A percentile compares a stretch with the other conserved stretches of the same genome.
These are phyloP conservation scores for Acanthochromis polyacanthus DNA, from an alignment of 2,113 vertebrate genomes.

Conservation along the genomic window DNA sequence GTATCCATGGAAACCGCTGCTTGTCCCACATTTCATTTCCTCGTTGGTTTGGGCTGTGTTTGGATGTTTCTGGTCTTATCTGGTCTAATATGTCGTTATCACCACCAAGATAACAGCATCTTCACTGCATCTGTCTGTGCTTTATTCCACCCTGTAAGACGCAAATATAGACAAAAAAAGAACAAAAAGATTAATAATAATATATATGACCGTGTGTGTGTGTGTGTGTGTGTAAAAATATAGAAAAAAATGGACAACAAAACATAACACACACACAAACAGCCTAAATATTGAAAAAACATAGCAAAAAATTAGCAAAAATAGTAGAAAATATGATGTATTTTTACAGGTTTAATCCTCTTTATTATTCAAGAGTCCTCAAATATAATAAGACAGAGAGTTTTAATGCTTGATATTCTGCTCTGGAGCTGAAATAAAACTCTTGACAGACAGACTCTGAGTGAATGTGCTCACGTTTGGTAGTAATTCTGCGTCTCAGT, in stretches of 20 bases:
- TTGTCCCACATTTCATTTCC: too few species aligned
- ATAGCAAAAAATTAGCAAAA: too few species aligned
- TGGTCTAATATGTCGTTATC: conserved; percentile 18
- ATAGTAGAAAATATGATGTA: too few species aligned
- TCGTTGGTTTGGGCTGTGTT: too few species aligned
- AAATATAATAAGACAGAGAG: background rate
- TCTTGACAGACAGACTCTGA: conserved; percentile 10
- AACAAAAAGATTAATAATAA: too few species aligned
- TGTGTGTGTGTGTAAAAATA: too few species aligned
- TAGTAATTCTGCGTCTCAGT: conserved; percentile 53
- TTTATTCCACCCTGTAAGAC: background rate
- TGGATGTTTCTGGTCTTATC: background rate
- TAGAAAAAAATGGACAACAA: too few species aligned
- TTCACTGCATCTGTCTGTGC: background rate
- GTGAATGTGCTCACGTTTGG: conserved; percentile 1
- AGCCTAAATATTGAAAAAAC: too few species aligned
- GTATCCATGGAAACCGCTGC: too few species aligned
- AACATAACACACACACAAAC: too few species aligned
- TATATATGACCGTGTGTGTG: too few species aligned
- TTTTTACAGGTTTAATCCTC: background rate
- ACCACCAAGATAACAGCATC: conserved; percentile 23
- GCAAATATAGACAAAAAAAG: too few species aligned
- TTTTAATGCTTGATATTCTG: conserved; percentile 1
- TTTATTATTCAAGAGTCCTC: background rate
- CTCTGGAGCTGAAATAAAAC: background rate